Evolutionary conservation across 2,888 invertebrate species (phyloP).

Genomic region (Nesidiocoris tenuis): DNA sequence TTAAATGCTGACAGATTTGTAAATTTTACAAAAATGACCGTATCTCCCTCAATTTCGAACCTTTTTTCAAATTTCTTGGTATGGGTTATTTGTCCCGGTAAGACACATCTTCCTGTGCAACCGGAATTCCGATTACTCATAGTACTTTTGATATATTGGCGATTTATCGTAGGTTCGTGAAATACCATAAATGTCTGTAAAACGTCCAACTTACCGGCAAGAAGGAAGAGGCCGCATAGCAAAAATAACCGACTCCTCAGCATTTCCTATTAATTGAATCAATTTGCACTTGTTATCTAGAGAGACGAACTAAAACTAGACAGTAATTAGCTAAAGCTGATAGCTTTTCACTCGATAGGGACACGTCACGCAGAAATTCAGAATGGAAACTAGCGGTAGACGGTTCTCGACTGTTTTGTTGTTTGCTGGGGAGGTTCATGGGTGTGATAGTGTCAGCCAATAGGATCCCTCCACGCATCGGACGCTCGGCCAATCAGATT

Average conservation of each 20-base stretch:
- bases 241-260: slow-evolving; percentile 43
- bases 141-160: no score
- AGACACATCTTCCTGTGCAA: no score
- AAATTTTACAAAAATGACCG: no score
- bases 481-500: slow-evolving; percentile 7
- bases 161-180: no score
- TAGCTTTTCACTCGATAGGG: neutral
- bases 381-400: slow-evolving; percentile 5
- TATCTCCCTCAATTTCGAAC: no score
- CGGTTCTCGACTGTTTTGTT: slow-evolving; percentile 1
- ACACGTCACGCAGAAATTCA: neutral
- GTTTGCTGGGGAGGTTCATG: neutral
- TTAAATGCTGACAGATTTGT: no score
- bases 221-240: slow-evolving; percentile 39
- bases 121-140: no score
- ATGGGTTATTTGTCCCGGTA: no score
- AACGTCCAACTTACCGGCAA: slow-evolving; percentile 46
- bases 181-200: no score
- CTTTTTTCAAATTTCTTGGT: no score
- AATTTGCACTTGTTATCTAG: neutral
- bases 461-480: slow-evolving; percentile 24
- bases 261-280: neutral
- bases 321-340: neutral
- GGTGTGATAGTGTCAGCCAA: slow-evolving; percentile 30
- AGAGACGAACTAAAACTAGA: neutral